Evolutionary conservation across 2,113 vertebrate genomes (phyloP).

Genomic region (Montifringilla adamsi): DNA sequence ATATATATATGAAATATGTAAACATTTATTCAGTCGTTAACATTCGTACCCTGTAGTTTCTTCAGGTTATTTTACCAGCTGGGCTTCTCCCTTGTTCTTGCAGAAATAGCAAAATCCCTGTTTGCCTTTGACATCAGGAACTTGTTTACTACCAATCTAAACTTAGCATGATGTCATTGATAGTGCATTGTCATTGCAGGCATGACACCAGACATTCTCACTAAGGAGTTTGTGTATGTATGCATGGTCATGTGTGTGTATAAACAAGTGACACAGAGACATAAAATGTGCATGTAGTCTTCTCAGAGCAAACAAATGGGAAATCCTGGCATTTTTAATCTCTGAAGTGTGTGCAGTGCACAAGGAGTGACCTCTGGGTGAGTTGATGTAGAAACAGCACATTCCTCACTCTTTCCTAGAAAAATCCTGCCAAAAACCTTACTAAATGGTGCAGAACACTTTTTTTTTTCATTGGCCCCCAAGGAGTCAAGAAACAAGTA

Average conservation of each 20-base stretch:
- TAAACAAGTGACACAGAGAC: not conserved
- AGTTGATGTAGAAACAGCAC: not conserved
- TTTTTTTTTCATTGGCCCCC: constrained; percentile 12
- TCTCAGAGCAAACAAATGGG: not conserved
- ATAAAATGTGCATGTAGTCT: not conserved
- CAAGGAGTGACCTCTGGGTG: not conserved
- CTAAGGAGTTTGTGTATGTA: not conserved
- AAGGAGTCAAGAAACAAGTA: constrained; percentile 18
- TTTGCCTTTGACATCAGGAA: not conserved
- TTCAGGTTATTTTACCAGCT: not conserved
- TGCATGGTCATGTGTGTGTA: not conserved
- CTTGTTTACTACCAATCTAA: not conserved
- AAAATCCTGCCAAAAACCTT: constrained; percentile 36
- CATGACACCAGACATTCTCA: not conserved
- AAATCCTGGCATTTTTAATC: not conserved
- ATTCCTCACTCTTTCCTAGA: constrained; percentile 23
- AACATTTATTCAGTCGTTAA: not conserved
- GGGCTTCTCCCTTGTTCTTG: not conserved
- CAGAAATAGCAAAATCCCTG: not conserved
- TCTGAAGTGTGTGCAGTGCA: not conserved
- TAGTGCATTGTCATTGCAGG: not conserved
- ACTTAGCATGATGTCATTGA: not conserved
- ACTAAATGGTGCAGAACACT: constrained; percentile 36
- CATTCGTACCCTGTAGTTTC: not conserved
- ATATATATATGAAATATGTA: not conserved